phyloP scores from a whole-genome alignment of 2,113 vertebrate genomes.

The Hyla sarda region DNA sequence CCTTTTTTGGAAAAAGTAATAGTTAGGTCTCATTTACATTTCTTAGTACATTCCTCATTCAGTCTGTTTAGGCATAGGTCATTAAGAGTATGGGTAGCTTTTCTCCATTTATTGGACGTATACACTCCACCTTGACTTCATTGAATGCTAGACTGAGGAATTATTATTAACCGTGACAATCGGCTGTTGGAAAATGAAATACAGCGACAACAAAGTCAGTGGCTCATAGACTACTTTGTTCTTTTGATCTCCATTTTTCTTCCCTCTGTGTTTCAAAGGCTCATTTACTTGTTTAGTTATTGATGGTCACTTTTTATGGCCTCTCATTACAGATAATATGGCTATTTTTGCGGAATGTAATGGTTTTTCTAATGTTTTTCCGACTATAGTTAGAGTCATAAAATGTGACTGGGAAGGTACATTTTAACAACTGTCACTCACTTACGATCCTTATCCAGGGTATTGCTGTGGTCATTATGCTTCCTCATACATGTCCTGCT shows the following conservation, averaged over 20 bases:
- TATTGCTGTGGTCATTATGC: conserved; percentile 20
- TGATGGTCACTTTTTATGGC: background rate
- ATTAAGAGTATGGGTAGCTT: too few relatives aligned
- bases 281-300: conserved; percentile 1
- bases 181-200: background rate
- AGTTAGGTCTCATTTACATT: too few relatives aligned
- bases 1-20: too few relatives aligned
- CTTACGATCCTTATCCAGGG: background rate
- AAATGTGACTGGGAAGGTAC: conserved; percentile 32
- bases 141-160: background rate
- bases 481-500: conserved; percentile 30
- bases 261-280: background rate
- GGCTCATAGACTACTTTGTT: background rate
- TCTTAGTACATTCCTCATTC: too few relatives aligned
- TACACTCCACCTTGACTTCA: too few relatives aligned
- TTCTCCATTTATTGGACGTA: too few relatives aligned
- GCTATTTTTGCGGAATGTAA: background rate
- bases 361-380: conserved; percentile 33
- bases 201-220: background rate
- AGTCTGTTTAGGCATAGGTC: too few relatives aligned
- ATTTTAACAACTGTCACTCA: background rate
- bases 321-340: background rate
- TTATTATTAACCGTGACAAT: background rate
- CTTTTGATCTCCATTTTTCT: background rate
- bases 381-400: conserved; percentile 4